Evolutionary conservation across 2,113 vertebrate species (phyloP), one percentile per base, ranked within the genome.

Genomic region (Perca flavescens): DNA sequence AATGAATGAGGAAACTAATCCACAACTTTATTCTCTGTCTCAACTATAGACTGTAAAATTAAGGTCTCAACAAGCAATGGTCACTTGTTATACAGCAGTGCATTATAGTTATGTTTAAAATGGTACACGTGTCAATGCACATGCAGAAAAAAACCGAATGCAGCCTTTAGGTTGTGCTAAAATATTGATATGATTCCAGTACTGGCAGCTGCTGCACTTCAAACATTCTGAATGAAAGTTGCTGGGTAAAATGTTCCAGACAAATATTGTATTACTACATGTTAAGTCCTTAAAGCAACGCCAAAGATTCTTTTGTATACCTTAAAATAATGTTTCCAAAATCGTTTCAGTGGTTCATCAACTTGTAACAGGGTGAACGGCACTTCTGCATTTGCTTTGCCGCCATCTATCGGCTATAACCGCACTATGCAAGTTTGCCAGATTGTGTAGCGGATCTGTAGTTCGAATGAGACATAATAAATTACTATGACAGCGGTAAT

Each of bases 171-270:
- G 7, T 3, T 65, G 52, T 17, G 57, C 53, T 84, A 61, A 84
- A 84, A 79, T 77, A 87, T 80, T 80, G 70, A 84, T 68, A 54
- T 21, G 43, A 49, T 50, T 74, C 28, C 53, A 66, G 71, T 36
- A 6, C n/a, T 50, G 54, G 36, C 43, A 72, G 68, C 64, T 80
- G 66, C 74, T 65, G 70, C 77, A 28, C 16, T 75, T 70, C n/a
- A 58, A 66, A 40, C 47, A 15, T 52, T 52, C n/a, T 50, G 58
- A 77, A n/a, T n/a, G 46, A 25, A 21, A 57, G 52, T 4, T 65
- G 21, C 28, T 54, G 22, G 14, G 43, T 62, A 60, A 70, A 50
- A 72, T 14, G 47, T 40, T 19, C 0, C n/a, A 53, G 15, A 31
- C 14, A 52, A 62, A 53, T 28, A 53, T 28, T 6, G 25, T 47